Base-by-base conservation (phyloP, 2,888 invertebrate genomes). In the Galerucella calmariensis region DNA sequence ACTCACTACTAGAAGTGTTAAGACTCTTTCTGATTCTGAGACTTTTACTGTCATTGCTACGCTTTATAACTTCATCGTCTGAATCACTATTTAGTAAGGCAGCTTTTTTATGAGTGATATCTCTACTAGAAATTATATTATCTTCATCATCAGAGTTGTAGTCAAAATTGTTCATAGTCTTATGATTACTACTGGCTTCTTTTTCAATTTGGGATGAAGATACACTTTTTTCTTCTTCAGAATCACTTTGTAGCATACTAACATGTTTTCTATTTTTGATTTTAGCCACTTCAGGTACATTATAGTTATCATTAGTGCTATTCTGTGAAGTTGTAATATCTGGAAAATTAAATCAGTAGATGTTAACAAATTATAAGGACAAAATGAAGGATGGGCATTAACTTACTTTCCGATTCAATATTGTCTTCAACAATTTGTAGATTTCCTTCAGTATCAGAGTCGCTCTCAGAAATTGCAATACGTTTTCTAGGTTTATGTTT, bases 391-490 rank as follows among this genome's bases (percentile, higher is more conserved):
- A 41, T 41, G 35, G 6, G 35, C 2, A 41, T 27, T 27, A 10
- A 63, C n/a, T 16, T 41, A 63, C 14, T 41, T 44, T 63, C 14
- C 6, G 20, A 44, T 35, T 16, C 16, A 63, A 11, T 35, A 62
- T 63, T n/a, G 11, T 16, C 3, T 44, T 63, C 10, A 20, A 5
- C 10, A 35, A 16, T 44, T 16, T 46, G 8, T 63, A n/a, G 20
- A 11, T 63, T 63, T 20, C 63, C 20, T 62, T 79, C 80, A 46
- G 74, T 61, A 51, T 79, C 78, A 67, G 80, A 80, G 41, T 82
- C 81, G 74, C 81, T 82, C 72, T 82, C 80, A 27, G 79, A 56
- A 59, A 72, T 75, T 71, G 70, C 58, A 66, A 58, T 56, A n/a
- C 58, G 61, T 73, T 70, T 77, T 59, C 69, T 67, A 27, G 12